Evolutionary conservation across 2,113 vertebrate species (phyloP), one percentile per base, ranked within the genome.

Genomic region (Pontoporia blainvillei): DNA sequence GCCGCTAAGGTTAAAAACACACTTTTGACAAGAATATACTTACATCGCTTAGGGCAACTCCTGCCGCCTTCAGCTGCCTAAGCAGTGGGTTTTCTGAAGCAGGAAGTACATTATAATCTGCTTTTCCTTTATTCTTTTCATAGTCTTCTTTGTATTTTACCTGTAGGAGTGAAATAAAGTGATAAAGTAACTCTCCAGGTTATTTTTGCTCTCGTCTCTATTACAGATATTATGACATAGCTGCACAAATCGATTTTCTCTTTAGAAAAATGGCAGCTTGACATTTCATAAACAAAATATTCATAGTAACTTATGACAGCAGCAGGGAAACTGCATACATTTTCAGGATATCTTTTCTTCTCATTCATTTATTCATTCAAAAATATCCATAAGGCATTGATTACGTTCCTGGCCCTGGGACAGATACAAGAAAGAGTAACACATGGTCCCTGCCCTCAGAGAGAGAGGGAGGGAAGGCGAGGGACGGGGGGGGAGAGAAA

Each of bases 61-160:
- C 99, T 84, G 99, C 99, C 0, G 98, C 98, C 99, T 99, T 99
- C 83, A 99, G 98, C 98, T 99, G 99, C 95, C 96, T 98, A 93
- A 99, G 99, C 93, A 99, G 96, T 6, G 99, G 99, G 90, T 99
- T 99, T 92, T 99, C 99, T 83, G 99, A 99, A 69, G 99, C 99
- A 83, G 99, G 99, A 97, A 99, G 99, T 83, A 99, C 99, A 61
- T 99, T 99, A 97, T 99, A 99, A 97, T 99, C 99, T 11, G 99
- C 97, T 97, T 98, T 52, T 2, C 98, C 98, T 98, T 99, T 99
- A 3, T 96, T 98, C 98, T 99, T 99, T 95, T 99, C 99, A 83
- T 99, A 99, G 76, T 99, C 98, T 98, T 99, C 99, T 99, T 99
- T 99, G 98, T 99, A 99, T 97, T 99, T 99, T 97, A 99, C 96